Conservation (phyloP, 2,797 vertebrate species). For the Choloepus didactylus region DNA sequence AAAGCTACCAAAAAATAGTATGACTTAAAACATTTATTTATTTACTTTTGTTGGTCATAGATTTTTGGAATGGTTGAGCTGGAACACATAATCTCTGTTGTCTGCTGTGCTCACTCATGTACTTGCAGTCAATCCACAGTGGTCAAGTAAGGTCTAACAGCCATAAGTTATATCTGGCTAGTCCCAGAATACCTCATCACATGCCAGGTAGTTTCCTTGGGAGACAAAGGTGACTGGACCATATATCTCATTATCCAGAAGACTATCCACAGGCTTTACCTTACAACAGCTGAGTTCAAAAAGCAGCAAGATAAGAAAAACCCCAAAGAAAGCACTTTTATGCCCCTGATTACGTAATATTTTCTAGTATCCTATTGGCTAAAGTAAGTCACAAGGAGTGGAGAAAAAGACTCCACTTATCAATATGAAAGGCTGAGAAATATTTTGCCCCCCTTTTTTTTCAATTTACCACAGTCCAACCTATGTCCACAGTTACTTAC, state of each 20-base stretch:
- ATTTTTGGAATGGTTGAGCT: background rate
- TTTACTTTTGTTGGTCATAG: background rate
- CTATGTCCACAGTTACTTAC: background rate
- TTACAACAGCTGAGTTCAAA: background rate
- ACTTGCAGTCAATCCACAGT: background rate
- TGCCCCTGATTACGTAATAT: background rate
- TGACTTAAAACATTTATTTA: background rate
- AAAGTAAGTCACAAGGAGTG: background rate
- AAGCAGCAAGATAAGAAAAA: background rate
- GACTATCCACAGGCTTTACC: background rate
- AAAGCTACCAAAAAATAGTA: background rate
- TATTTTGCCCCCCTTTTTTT: background rate
- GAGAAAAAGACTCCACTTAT: background rate
- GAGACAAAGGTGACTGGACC: background rate
- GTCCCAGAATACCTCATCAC: background rate
- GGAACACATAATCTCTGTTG: background rate
- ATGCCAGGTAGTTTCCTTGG: background rate
- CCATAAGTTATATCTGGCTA: background rate
- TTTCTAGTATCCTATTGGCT: background rate
- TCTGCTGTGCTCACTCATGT: background rate
- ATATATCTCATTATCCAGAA: background rate
- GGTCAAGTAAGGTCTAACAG: background rate
- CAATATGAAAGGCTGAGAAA: background rate
- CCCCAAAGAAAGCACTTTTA: background rate
- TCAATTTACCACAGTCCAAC: background rate